phyloP scores from a whole-genome alignment of 37 sponge, comb jelly and placozoan species.

The Lycopodina hypogea region DNA sequence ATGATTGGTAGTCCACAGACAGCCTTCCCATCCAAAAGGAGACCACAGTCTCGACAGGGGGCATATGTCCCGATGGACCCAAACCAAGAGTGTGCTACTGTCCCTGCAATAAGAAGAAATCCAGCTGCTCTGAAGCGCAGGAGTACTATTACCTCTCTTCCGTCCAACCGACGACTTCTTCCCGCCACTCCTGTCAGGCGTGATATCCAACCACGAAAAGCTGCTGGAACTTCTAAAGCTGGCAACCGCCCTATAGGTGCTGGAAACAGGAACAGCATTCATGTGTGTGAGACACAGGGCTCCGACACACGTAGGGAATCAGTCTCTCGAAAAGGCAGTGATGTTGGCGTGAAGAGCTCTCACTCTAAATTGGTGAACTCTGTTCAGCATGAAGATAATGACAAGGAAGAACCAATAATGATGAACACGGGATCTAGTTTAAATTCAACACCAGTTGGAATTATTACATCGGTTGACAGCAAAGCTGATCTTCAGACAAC shows the following conservation, averaged over 20 bases:
- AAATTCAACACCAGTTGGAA: neutral
- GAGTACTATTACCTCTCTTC: neutral
- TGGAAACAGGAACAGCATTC: no score
- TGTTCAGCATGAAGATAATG: no score
- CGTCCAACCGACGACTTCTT: neutral
- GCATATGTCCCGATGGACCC: neutral
- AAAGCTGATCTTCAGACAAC: neutral
- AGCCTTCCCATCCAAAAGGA: neutral
- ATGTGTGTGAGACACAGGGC: no score
- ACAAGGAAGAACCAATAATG: no score
- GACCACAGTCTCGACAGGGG: neutral
- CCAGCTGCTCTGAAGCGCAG: neutral
- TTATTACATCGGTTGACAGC: neutral
- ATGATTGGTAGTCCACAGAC: neutral
- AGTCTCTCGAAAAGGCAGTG: no score
- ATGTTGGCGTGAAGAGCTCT: no score
- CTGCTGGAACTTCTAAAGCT: no score
- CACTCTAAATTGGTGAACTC: no score
- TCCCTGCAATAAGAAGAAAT: neutral
- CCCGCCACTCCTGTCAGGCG: neutral
- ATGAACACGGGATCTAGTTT: no score
- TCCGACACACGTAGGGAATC: no score
- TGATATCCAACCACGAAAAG: no score
- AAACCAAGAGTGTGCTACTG: neutral
- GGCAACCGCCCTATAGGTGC: no score